Evolutionary conservation across 1,140 invertebrate species (phyloP), one percentile per base, ranked within the genome.

Genomic region (Apis cerana): DNA sequence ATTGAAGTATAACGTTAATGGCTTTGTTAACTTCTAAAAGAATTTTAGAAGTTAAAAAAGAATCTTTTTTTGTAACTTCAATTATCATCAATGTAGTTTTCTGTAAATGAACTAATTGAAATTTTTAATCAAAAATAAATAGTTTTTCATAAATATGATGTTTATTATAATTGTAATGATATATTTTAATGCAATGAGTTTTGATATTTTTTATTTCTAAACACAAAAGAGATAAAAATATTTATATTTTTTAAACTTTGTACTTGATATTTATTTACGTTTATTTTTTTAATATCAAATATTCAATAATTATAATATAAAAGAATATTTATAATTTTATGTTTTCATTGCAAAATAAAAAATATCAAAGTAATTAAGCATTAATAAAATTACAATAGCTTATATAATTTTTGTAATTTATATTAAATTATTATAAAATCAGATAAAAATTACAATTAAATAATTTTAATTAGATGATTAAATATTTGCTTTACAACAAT

Each of bases 101-200:
- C 61, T 88, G 71, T 84, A 87, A 75, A 84, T 79, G 74, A 84
- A 72, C 9, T 81, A 56, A 85, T 65, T 79, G 56, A 78, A 82
- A 87, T 74, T 68, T 69, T 78, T 83, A 65, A 80, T 84, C 50
- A 83, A 86, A 79, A 90, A 89, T 90, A 89, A 89, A 90, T 89
- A 89, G 89, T 89, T 89, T 90, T 90, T 90, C 88, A 87, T 89
- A 89, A 64, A 85, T 48, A 27, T 15, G 27, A 21, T 8, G 75
- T 15, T 65, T 54, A 65, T 68, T 68, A 27, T 58, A 67, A 43
- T 17, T 17, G 27, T 2, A 15, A 23, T 1, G 23, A 62, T 62
- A 62, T 27, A 62, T 13, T 2, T 13, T 8, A 62, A 62, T 64
- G 33, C 8, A 64, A 33, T 33, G 10, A 54, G 4, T 12, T 54